Evolutionary conservation across 2,113 vertebrate species (phyloP).

Genomic region (Numida meleagris): DNA sequence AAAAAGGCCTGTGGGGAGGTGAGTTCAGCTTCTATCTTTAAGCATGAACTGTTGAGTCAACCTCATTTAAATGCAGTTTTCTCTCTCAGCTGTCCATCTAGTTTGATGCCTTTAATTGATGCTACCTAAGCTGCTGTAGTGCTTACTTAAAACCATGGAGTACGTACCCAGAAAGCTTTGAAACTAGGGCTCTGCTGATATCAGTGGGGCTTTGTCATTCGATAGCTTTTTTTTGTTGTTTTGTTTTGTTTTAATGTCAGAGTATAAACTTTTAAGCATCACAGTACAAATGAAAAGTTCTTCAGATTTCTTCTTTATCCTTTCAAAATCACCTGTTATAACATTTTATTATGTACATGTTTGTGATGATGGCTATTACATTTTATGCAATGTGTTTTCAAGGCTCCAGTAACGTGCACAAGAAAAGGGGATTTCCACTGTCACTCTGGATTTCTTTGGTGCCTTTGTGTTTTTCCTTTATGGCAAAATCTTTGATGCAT

Average conservation of each 20-base stretch:
- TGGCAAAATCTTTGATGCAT: not conserved
- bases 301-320: not conserved
- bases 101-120: not conserved
- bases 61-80: not conserved
- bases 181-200: not conserved
- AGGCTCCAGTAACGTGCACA: not conserved
- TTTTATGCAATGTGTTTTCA: not conserved
- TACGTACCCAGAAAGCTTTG: not conserved
- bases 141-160: not conserved
- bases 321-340: not conserved
- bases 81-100: not conserved
- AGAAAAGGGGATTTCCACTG: not conserved
- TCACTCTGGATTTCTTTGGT: not conserved
- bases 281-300: not conserved
- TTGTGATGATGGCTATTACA: not conserved
- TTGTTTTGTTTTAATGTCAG: not conserved
- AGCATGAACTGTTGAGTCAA: not conserved
- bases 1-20: not conserved
- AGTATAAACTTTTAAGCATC: not conserved
- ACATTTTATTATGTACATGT: not conserved
- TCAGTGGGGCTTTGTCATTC: rapidly evolving
- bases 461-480: not conserved
- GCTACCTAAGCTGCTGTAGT: not conserved
- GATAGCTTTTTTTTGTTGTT: rapidly evolving
- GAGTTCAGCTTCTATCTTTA: not conserved